Evolutionary conservation across 2,113 vertebrate genomes (phyloP).

Genomic region (Lophochroa leadbeateri): DNA sequence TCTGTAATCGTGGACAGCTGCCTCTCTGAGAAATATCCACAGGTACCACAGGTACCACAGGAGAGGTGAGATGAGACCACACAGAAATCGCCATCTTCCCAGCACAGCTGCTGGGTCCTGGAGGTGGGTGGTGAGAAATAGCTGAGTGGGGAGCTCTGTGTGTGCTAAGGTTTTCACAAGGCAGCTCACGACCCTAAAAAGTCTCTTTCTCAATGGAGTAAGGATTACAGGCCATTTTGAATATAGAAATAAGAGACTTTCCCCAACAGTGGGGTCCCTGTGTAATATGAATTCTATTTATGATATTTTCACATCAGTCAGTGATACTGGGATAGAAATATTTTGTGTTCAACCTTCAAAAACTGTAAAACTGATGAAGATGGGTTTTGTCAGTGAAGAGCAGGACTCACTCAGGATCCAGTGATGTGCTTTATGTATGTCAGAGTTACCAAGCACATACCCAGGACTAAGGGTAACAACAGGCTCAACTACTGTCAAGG

Average conservation of each 20-base stretch:
- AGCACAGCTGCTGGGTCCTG: background rate
- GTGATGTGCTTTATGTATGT: background rate
- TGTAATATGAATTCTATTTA: background rate
- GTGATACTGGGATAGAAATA: background rate
- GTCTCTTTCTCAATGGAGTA: background rate
- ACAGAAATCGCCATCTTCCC: background rate
- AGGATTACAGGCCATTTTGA: background rate
- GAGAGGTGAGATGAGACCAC: constrained; percentile 28
- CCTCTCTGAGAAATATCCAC: constrained; percentile 23
- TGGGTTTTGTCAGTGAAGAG: background rate
- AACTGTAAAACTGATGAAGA: constrained; percentile 15
- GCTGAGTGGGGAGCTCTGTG: background rate
- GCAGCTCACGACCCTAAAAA: background rate
- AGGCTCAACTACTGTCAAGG: background rate
- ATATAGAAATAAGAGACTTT: background rate
- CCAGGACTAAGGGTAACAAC: background rate
- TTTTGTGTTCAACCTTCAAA: background rate
- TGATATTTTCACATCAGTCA: background rate
- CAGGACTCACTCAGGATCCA: background rate
- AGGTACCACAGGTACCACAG: background rate
- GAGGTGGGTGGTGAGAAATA: background rate
- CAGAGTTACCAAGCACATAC: background rate
- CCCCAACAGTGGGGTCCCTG: background rate
- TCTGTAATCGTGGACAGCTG: constrained; percentile 18
- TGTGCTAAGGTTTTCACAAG: background rate